Evolutionary conservation across 2,113 vertebrate species (phyloP).

Genomic region (Macquaria ambigua): DNA sequence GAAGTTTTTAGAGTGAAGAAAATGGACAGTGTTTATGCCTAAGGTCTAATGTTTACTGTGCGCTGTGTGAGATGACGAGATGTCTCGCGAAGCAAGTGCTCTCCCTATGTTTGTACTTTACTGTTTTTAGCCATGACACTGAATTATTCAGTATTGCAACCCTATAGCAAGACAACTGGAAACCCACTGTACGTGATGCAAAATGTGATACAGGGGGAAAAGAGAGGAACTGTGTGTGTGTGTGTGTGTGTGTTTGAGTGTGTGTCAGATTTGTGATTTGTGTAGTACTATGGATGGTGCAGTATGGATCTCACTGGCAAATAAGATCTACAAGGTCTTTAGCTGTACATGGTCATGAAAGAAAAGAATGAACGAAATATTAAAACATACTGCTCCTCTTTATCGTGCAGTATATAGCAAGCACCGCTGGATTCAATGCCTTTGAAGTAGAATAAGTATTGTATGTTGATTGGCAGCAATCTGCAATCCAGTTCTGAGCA

Average conservation of each 20-base stretch:
- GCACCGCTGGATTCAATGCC: too few species aligned
- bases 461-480: too few species aligned
- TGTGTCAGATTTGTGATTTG: constrained; percentile 1
- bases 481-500: too few species aligned
- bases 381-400: background rate
- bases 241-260: too few species aligned
- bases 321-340: background rate
- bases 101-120: constrained; percentile 7
- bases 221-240: background rate
- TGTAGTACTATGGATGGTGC: background rate
- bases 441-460: background rate
- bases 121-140: constrained; percentile 35
- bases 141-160: constrained; percentile 53
- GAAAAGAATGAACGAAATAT: background rate
- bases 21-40: constrained; percentile 23
- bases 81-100: constrained; percentile 5
- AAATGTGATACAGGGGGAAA: constrained; percentile 26
- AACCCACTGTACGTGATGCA: constrained; percentile 23
- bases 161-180: constrained; percentile 18
- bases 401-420: background rate
- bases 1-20: constrained; percentile 37
- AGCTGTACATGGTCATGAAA: background rate
- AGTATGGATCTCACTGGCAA: background rate
- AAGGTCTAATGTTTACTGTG: constrained; percentile 6
- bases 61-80: background rate